phyloP scores from a whole-genome alignment of 2,888 invertebrate genomes.

The Megaustenia siamemsis region DNA sequence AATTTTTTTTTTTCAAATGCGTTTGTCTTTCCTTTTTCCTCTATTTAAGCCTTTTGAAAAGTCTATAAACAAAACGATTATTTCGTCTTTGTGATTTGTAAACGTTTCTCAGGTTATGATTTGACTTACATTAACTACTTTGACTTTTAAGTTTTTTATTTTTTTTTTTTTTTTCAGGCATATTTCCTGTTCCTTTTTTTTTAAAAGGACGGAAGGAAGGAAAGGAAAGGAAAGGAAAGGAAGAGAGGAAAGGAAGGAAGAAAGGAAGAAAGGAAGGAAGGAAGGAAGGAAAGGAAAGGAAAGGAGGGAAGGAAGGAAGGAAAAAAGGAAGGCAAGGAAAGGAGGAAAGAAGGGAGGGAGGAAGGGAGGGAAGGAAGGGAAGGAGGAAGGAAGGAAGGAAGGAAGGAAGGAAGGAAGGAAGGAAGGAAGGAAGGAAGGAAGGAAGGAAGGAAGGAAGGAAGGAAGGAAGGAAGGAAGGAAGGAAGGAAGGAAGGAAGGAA shows the following conservation, averaged over 20 bases:
- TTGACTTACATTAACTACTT: no score
- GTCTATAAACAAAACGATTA: no score
- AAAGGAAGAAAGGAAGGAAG: not conserved
- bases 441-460: not conserved
- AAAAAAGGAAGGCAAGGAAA: not conserved
- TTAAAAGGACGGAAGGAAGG: no score
- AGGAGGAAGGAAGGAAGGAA: not conserved
- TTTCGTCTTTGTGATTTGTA: no score
- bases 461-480: not conserved
- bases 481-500: no score
- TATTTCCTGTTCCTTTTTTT: no score
- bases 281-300: not conserved
- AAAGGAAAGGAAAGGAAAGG: not conserved
- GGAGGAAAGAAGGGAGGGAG: not conserved
- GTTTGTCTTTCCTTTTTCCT: no score
- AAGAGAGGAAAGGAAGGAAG: not conserved
- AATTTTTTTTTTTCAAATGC: no score
- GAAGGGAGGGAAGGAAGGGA: not conserved
- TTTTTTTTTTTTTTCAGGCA: no score
- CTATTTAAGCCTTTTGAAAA: no score
- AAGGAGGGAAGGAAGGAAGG: not conserved
- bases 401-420: not conserved
- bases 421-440: not conserved
- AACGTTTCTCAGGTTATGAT: no score
- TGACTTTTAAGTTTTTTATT: no score